Percentiles rank a stretch among this genome's conserved stretches.
These are phyloP conservation scores for Ruditapes philippinarum DNA, from an alignment of 1,140 invertebrate genomes.

Conservation along the genomic window DNA sequence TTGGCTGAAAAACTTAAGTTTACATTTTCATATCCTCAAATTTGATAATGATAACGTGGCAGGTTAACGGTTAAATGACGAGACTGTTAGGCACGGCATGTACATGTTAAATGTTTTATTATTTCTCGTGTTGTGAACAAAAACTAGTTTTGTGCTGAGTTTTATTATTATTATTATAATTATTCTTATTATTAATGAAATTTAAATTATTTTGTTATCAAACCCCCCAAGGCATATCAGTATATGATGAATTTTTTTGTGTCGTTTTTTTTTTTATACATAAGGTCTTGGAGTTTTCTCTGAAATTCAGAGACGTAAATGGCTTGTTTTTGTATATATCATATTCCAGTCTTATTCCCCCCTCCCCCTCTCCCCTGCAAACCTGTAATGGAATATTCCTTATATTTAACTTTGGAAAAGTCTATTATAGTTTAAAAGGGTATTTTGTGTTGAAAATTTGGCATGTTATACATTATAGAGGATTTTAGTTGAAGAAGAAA, in stretches of 20 bases:
- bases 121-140: constrained; percentile 26
- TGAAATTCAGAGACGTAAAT: neutral
- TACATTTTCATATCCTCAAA: too few species aligned
- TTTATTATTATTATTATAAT: neutral
- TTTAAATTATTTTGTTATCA: constrained; percentile 32
- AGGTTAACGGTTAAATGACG: too few species aligned
- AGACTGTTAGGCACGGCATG: neutral
- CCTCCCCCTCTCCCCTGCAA: neutral
- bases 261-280: neutral
- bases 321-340: neutral
- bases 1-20: too few species aligned
- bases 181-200: constrained; percentile 16
- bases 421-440: neutral
- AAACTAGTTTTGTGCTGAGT: constrained; percentile 16
- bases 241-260: too few species aligned
- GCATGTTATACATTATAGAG: too few species aligned
- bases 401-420: neutral
- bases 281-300: neutral
- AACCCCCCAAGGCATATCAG: constrained; percentile 2
- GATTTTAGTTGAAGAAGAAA: too few species aligned
- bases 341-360: neutral
- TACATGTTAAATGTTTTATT: neutral
- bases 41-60: too few species aligned
- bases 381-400: neutral
- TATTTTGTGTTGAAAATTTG: neutral